Evolutionary conservation across 1,140 invertebrate genomes (phyloP), one percentile per base, ranked within the genome.

Genomic region (Probaryconus sp.): DNA sequence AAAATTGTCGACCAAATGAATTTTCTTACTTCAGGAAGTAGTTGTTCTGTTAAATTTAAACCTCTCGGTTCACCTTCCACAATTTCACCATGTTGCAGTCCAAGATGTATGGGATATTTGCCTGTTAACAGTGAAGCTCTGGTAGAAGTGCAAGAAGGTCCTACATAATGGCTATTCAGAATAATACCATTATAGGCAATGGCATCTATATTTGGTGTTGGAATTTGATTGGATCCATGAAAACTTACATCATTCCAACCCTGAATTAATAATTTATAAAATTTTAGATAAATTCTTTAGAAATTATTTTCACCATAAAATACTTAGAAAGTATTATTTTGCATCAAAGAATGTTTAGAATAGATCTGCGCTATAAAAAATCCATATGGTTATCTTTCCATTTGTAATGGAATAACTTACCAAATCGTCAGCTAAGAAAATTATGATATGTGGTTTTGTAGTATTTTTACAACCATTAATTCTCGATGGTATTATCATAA

Each of bases 221-320:
- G 89, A 64, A 93, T 92, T 82, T 93, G 89, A 73, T 91, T 85
- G 7, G 91, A 92, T 7, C 93, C 93, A 77, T 93, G 93, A 78
- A 92, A 94, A 58, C 92, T 89, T 2, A 94, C 90, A 80, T 94
- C 92, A 79, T 93, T 92, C 92, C 92, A 94, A n/a, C 93, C 93
- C 92, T 93, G 55, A 16, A 81, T 81, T 53, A 50, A 53, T 31
- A 43, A 55, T 61, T 60, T 17, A 40, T 24, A 24, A n/a, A n/a
- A n/a, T n/a, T n/a, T n/a, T n/a, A n/a, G n/a, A n/a, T n/a, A n/a
- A n/a, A n/a, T n/a, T n/a, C n/a, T n/a, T n/a, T n/a, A n/a, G n/a
- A n/a, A n/a, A n/a, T n/a, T n/a, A n/a, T n/a, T n/a, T n/a, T n/a
- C n/a, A n/a, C n/a, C n/a, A n/a, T n/a, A n/a, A n/a, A n/a, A n/a